Evolutionary conservation across 1,140 invertebrate genomes (phyloP).

Genomic region (Listronotus bonariensis): DNA sequence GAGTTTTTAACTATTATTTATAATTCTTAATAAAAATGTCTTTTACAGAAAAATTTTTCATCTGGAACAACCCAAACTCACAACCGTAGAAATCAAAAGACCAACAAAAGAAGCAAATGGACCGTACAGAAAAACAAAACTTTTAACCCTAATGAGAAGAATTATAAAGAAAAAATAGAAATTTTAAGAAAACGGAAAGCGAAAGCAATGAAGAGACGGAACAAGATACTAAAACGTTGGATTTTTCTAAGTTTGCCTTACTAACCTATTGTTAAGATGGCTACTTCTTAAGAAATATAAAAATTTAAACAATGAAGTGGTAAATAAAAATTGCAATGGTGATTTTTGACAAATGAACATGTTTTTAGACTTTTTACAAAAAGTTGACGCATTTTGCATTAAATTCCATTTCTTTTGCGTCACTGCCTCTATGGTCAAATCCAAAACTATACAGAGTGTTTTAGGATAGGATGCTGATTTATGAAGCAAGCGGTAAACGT

Average conservation of each 20-base stretch:
- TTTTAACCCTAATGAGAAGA: slow-evolving; percentile 17
- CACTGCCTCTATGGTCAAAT: neutral
- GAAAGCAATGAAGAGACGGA: slow-evolving; percentile 1
- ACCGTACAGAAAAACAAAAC: slow-evolving; percentile 31
- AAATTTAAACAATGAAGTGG: neutral
- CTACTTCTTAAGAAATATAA: neutral
- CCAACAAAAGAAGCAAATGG: slow-evolving; percentile 20
- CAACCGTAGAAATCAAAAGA: neutral
- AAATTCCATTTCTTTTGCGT: too few relatives aligned
- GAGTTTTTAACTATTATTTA: too few relatives aligned
- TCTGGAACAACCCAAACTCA: neutral
- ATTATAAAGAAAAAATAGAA: slow-evolving; percentile 29
- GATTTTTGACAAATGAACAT: too few relatives aligned
- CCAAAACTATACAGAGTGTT: neutral
- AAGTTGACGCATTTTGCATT: too few relatives aligned
- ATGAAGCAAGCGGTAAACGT: too few relatives aligned
- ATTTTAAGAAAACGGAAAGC: slow-evolving; percentile 14
- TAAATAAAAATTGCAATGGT: too few relatives aligned
- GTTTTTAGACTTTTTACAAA: too few relatives aligned
- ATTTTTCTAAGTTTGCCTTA: slow-evolving; percentile 36
- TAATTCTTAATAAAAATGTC: neutral
- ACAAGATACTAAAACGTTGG: slow-evolving; percentile 17
- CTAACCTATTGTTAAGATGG: slow-evolving; percentile 23
- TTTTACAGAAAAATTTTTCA: slow-evolving; percentile 25
- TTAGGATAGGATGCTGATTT: too few relatives aligned